Evolutionary conservation across 2,888 invertebrate species (phyloP).

Genomic region (Pristionchus japonicus): DNA sequence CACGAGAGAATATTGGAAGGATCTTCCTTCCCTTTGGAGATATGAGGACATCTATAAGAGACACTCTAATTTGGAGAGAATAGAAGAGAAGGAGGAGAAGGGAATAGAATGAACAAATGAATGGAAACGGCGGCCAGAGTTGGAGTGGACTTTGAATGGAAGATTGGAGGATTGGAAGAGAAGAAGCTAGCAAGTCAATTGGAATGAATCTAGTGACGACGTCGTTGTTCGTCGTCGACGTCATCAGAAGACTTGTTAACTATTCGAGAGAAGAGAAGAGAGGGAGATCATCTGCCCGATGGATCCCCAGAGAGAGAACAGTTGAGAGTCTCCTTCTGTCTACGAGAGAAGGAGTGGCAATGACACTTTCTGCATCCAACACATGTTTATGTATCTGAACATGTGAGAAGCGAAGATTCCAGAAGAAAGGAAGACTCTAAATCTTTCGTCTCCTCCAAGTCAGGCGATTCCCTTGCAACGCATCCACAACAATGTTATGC

Average conservation of each 20-base stretch:
- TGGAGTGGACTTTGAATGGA: conserved; percentile 21
- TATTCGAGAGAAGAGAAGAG: not conserved
- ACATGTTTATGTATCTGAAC: not conserved
- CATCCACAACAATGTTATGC: no score
- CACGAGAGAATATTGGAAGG: conserved; percentile 4
- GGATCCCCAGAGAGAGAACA: not conserved
- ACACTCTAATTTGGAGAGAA: conserved; percentile 21
- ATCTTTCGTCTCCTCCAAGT: no score
- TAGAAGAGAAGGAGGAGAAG: conserved; percentile 19
- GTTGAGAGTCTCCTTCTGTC: no score
- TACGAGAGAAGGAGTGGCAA: not conserved
- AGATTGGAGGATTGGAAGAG: no score
- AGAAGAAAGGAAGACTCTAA: no score
- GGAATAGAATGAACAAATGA: conserved; percentile 38
- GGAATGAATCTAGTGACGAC: not conserved
- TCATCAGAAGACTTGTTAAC: not conserved
- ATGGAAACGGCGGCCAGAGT: conserved; percentile 11
- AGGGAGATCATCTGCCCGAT: not conserved
- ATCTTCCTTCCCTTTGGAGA: not conserved
- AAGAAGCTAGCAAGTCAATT: not conserved
- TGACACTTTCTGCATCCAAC: not conserved
- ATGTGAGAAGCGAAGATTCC: no score
- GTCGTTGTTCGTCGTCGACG: not conserved
- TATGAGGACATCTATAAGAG: conserved; percentile 38
- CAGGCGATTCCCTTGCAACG: no score